phyloP scores from a whole-genome alignment of 2,113 vertebrate species.

The Zingel zingel region DNA sequence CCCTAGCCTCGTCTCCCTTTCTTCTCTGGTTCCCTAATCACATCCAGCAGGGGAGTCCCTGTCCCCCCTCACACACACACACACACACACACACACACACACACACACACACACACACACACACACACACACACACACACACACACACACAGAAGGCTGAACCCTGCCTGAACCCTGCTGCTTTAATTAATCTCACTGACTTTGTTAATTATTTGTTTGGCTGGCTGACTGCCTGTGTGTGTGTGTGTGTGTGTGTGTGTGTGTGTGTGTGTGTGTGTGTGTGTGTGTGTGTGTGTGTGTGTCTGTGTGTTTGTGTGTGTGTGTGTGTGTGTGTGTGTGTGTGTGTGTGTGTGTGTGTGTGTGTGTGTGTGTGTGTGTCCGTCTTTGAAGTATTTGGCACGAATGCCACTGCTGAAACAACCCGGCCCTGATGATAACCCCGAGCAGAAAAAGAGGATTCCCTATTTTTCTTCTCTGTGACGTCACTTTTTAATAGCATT shows the following conservation, averaged over 20 bases:
- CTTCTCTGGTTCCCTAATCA: slow-evolving; percentile 71
- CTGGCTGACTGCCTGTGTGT: slow-evolving; percentile 58
- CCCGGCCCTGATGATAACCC: slow-evolving; percentile 59
- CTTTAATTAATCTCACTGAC: slow-evolving; percentile 82
- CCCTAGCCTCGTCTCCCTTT: slow-evolving; percentile 72
- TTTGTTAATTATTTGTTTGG: slow-evolving; percentile 84
- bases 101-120: slow-evolving; percentile 70
- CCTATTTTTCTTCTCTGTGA: slow-evolving; percentile 24
- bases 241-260: slow-evolving; percentile 50
- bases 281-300: slow-evolving; percentile 50
- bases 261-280: slow-evolving; percentile 43
- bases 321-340: slow-evolving; percentile 43
- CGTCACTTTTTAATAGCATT: not conserved
- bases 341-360: slow-evolving; percentile 53
- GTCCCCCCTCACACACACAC: slow-evolving; percentile 52
- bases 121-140: slow-evolving; percentile 37
- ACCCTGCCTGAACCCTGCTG: slow-evolving; percentile 82
- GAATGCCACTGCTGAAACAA: slow-evolving; percentile 63
- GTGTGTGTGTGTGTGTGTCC: slow-evolving; percentile 41
- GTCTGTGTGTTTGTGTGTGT: slow-evolving; percentile 43
- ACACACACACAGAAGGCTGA: slow-evolving; percentile 72
- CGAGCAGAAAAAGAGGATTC: slow-evolving; percentile 39
- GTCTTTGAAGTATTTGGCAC: slow-evolving; percentile 70
- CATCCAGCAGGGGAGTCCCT: slow-evolving; percentile 67
- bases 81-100: slow-evolving; percentile 72